Conservation (phyloP, 1,140 invertebrate genomes). For the Macrobrachium rosenbergii region DNA sequence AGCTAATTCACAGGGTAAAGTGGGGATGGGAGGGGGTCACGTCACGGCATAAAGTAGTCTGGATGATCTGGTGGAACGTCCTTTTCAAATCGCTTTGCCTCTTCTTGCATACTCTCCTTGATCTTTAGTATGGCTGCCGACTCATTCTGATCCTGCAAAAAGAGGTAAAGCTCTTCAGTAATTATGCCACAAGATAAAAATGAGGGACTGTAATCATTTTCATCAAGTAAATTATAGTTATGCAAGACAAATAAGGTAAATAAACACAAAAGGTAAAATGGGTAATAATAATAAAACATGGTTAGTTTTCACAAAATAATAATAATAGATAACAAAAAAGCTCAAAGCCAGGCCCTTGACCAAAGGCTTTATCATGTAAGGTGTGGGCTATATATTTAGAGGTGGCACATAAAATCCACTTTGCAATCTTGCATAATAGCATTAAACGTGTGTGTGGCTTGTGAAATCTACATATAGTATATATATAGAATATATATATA, state of each 20-base stretch:
- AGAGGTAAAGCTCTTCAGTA: slow-evolving; percentile 42
- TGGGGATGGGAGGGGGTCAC: slow-evolving; percentile 60
- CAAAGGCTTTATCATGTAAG: slow-evolving; percentile 61
- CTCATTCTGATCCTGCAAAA: slow-evolving; percentile 94
- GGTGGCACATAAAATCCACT: slow-evolving; percentile 59
- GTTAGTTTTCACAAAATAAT: slow-evolving; percentile 56
- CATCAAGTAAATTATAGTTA: slow-evolving; percentile 2
- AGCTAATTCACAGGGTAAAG: slow-evolving; percentile 63
- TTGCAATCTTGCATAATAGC: slow-evolving; percentile 53
- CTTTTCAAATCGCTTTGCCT: slow-evolving; percentile 99
- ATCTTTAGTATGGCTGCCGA: slow-evolving; percentile 99
- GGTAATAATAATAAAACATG: slow-evolving; percentile 37
- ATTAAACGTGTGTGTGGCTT: slow-evolving; percentile 55
- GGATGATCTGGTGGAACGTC: slow-evolving; percentile 88
- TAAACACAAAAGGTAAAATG: slow-evolving; percentile 44
- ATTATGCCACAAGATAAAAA: slow-evolving; percentile 14
- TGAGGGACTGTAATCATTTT: slow-evolving; percentile 16
- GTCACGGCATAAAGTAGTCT: slow-evolving; percentile 96
- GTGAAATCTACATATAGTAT: slow-evolving; percentile 55
- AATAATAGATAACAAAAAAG: slow-evolving; percentile 32
- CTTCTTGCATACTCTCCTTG: slow-evolving; percentile 99
- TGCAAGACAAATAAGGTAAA: slow-evolving; percentile 43
- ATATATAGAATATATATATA: slow-evolving; percentile 16
- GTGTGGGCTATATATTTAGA: slow-evolving; percentile 47
- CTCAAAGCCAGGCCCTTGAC: slow-evolving; percentile 61